Evolutionary conservation across 2,797 vertebrate species (phyloP).

Genomic region (Hephaestus fuliginosus): DNA sequence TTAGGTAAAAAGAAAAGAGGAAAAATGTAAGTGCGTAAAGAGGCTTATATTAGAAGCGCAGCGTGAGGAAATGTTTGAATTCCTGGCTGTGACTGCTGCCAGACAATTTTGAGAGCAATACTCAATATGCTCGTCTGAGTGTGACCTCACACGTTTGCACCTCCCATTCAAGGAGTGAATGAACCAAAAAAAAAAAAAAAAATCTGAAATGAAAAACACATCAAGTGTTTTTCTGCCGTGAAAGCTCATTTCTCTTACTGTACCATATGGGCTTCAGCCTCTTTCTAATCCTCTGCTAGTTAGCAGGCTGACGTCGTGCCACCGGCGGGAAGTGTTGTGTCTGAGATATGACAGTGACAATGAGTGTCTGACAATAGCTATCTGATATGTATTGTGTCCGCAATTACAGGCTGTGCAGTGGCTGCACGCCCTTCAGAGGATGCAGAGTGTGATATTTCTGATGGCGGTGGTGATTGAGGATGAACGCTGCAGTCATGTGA

Average conservation of each 20-base stretch:
- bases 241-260: background rate
- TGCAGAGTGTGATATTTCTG: slow-evolving; percentile 20
- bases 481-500: background rate
- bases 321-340: slow-evolving; percentile 41
- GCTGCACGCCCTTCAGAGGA: slow-evolving; percentile 17
- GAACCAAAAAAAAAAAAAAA: background rate
- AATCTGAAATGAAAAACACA: slow-evolving; percentile 12
- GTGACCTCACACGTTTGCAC: slow-evolving; percentile 43
- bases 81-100: slow-evolving; percentile 52
- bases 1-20: background rate
- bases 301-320: slow-evolving; percentile 25
- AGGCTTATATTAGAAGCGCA: slow-evolving; percentile 55
- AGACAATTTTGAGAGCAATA: slow-evolving; percentile 42
- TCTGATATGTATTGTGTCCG: slow-evolving; percentile 48
- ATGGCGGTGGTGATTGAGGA: slow-evolving; percentile 6
- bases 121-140: slow-evolving; percentile 39
- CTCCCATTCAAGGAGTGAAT: background rate
- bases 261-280: background rate
- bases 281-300: slow-evolving; percentile 3
- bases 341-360: slow-evolving; percentile 52
- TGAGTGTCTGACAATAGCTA: slow-evolving; percentile 43
- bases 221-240: slow-evolving; percentile 1
- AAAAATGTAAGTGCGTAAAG: slow-evolving; percentile 15
- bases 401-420: slow-evolving; percentile 12
- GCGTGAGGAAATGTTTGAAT: slow-evolving; percentile 49